Evolutionary conservation across 2,888 invertebrate genomes (phyloP).

Genomic region (Aquatica leii): DNA sequence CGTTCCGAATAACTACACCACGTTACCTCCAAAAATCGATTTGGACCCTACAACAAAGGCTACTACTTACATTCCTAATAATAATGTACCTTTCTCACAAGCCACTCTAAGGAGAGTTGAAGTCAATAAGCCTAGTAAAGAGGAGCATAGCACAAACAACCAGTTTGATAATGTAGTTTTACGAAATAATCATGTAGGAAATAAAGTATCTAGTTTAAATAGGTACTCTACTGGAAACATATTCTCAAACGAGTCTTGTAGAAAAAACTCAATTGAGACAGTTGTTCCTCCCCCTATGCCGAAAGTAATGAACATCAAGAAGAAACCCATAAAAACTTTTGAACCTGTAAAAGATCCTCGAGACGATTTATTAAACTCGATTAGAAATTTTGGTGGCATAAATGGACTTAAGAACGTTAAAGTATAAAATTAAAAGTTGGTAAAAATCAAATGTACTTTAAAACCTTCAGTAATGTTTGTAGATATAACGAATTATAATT

Average conservation of each 20-base stretch:
- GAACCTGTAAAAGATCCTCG: slow-evolving; percentile 64
- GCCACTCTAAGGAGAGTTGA: slow-evolving; percentile 62
- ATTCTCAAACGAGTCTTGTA: background rate
- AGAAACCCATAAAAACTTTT: slow-evolving; percentile 40
- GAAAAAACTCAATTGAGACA: slow-evolving; percentile 8
- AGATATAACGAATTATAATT: background rate
- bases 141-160: slow-evolving; percentile 1
- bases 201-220: slow-evolving; percentile 23
- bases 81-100: slow-evolving; percentile 60
- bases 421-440: slow-evolving; percentile 36
- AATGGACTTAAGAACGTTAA: slow-evolving; percentile 55
- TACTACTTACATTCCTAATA: slow-evolving; percentile 37
- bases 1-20: slow-evolving; percentile 44
- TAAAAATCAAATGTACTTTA: background rate
- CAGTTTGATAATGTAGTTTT: slow-evolving; percentile 41
- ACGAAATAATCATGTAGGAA: slow-evolving; percentile 33
- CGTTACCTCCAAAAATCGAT: slow-evolving; percentile 46
- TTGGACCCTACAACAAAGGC: slow-evolving; percentile 22
- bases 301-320: slow-evolving; percentile 44
- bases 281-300: slow-evolving; percentile 56
- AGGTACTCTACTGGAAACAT: slow-evolving; percentile 12
- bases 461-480: background rate
- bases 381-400: slow-evolving; percentile 71
- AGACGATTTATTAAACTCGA: slow-evolving; percentile 73
- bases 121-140: slow-evolving; percentile 14